Conservation (phyloP, 2,113 vertebrate genomes). For the Gasterosteus nipponicus region DNA sequence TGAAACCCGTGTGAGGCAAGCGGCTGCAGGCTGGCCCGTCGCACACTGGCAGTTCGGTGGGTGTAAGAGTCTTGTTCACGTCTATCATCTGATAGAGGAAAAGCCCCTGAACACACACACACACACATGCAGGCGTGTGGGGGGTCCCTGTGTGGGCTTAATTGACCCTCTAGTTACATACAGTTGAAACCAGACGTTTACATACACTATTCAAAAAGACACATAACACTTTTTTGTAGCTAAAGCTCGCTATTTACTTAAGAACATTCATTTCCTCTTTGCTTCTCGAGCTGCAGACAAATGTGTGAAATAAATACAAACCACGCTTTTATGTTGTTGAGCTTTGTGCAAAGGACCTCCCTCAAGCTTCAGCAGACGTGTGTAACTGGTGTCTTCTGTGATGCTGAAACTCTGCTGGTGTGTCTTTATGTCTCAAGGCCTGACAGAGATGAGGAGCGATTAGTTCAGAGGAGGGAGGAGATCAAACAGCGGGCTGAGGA, state of each 20-base stretch:
- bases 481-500: slow-evolving; percentile 74
- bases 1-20: slow-evolving; percentile 45
- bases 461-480: slow-evolving; percentile 73
- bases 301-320: background rate
- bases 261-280: background rate
- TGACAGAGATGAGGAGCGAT: slow-evolving; percentile 77
- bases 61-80: slow-evolving; percentile 5
- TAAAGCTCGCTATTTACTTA: slow-evolving; percentile 11
- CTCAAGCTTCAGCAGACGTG: background rate
- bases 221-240: background rate
- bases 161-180: background rate
- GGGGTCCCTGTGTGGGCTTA: background rate
- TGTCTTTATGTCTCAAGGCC: slow-evolving; percentile 47
- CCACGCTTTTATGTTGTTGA: background rate
- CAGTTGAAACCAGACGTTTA: too few species aligned
- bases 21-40: slow-evolving; percentile 29
- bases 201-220: too few species aligned
- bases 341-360: background rate
- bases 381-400: background rate
- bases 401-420: slow-evolving; percentile 17
- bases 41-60: slow-evolving; percentile 26
- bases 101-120: background rate
- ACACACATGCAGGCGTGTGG: background rate
- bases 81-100: slow-evolving; percentile 27
- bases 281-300: background rate